Evolutionary conservation across 2,797 vertebrate genomes (phyloP), one percentile per base, ranked within the genome.

Genomic region (Tapirus indicus): DNA sequence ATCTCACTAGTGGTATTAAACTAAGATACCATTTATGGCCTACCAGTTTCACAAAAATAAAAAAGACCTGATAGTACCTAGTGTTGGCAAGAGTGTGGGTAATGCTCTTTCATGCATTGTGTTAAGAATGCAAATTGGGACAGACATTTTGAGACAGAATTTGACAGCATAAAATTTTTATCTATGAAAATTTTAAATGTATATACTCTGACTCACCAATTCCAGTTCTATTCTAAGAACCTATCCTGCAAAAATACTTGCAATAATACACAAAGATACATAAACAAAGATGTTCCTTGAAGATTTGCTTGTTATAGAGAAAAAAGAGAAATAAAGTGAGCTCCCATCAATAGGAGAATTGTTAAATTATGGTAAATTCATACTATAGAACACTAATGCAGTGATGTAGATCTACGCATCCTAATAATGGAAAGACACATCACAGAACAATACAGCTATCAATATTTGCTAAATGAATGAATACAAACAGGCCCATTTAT

Each of bases 281-380:
- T 35, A 79, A 5, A 90, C 23, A 91, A 93, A 93, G 52, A 82
- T 82, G 68, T 62, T 90, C 52, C 18, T 60, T 97, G 62, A 87
- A 95, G 49, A 87, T 56, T 11, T 93, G 20, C 38, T 74, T 94
- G 5, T 71, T 52, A 84, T 23, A 84, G 6, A 80, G 41, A 95
- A 93, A 93, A 75, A 93, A 13, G 3, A 86, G 86, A 62, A 90
- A 79, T 56, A 68, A 85, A 80, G 23, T 62, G 17, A 95, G 78
- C 74, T 79, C 41, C 23, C 27, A 74, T 85, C 60, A 68, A 68
- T 35, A 74, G 35, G n/a, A 74, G 35, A 84, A 96, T 2, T 84
- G 35, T 69, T 66, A 95, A 83, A 52, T 74, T 80, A 52, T 9
- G 10, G 60, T 69, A 91, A 91, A 91, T 91, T 78, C 52, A 87